These are phyloP conservation scores for Tragelaphus imberbis DNA, from an alignment of 2,113 vertebrate genomes.

Conservation along the genomic window DNA sequence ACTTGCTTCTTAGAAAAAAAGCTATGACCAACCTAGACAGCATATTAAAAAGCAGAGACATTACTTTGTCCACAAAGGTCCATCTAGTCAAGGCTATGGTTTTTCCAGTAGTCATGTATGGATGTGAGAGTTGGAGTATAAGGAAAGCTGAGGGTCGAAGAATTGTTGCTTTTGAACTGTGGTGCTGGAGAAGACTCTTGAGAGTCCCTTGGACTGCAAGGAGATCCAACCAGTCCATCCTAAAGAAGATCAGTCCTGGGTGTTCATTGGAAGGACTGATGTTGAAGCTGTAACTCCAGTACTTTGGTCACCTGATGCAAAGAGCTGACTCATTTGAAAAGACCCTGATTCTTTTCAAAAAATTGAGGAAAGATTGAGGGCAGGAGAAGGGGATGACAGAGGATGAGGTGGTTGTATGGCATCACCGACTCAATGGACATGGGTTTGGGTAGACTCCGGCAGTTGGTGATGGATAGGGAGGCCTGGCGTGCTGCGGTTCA, in stretches of 20 bases:
- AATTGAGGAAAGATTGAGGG: not conserved
- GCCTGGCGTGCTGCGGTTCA: not conserved
- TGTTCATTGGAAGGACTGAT: not conserved
- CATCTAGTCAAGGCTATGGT: too few species aligned
- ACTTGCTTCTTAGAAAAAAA: not conserved
- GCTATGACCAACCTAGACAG: not conserved
- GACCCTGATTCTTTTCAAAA: not conserved
- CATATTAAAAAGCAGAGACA: not conserved
- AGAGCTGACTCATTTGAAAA: not conserved
- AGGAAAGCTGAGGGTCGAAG: too few species aligned
- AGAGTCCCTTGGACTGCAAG: not conserved
- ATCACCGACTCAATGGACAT: not conserved
- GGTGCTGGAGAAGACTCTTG: not conserved
- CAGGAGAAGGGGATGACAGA: not conserved
- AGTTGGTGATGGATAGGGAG: not conserved
- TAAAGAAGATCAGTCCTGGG: not conserved
- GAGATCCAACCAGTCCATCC: not conserved
- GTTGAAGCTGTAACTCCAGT: not conserved
- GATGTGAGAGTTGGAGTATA: too few species aligned
- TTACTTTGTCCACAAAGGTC: not conserved
- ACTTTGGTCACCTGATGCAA: not conserved
- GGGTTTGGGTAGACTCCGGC: not conserved
- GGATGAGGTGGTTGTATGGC: not conserved
- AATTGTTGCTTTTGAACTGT: too few species aligned
- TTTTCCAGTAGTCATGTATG: too few species aligned